Conservation (phyloP, 2,113 vertebrate species). For the Xyliphius kryptos region DNA sequence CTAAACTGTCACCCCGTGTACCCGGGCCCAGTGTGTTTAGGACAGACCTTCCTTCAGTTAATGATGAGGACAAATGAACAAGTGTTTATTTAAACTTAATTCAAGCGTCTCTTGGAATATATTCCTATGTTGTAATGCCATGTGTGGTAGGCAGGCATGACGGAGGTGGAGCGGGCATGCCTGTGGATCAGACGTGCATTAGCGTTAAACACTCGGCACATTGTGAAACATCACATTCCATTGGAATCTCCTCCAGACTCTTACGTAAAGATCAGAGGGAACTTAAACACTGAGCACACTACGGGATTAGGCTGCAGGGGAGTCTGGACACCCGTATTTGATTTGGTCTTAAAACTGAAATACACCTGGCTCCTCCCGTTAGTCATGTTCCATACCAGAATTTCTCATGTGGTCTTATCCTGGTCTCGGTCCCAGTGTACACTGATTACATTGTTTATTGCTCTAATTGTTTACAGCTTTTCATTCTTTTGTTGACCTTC, state of each 20-base stretch:
- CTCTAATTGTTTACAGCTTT: neutral
- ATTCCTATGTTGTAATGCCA: constrained; percentile 10
- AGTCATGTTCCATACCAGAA: neutral
- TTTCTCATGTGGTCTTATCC: neutral
- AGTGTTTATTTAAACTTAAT: too few species aligned
- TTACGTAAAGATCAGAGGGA: constrained; percentile 13
- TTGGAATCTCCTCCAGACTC: constrained; percentile 18
- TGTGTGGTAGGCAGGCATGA: constrained; percentile 52
- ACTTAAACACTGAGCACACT: neutral
- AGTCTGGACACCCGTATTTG: neutral
- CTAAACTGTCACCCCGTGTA: too few species aligned
- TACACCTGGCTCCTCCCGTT: constrained; percentile 1
- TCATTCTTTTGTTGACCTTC: neutral
- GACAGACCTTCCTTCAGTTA: too few species aligned
- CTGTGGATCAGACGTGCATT: constrained; percentile 63
- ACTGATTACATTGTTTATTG: neutral
- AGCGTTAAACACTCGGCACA: constrained; percentile 69
- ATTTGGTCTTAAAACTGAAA: neutral
- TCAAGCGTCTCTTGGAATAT: too few species aligned
- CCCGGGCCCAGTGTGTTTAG: too few species aligned
- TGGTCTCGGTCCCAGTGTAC: too few species aligned
- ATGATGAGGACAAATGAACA: too few species aligned
- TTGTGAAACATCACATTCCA: constrained; percentile 71
- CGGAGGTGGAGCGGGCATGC: constrained; percentile 76
- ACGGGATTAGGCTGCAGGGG: neutral